A percentile compares a stretch with the other conserved stretches of the same genome.
These are phyloP conservation scores for Xenentodon cancila DNA, from an alignment of 2,797 vertebrate species.

Conservation along the genomic window DNA sequence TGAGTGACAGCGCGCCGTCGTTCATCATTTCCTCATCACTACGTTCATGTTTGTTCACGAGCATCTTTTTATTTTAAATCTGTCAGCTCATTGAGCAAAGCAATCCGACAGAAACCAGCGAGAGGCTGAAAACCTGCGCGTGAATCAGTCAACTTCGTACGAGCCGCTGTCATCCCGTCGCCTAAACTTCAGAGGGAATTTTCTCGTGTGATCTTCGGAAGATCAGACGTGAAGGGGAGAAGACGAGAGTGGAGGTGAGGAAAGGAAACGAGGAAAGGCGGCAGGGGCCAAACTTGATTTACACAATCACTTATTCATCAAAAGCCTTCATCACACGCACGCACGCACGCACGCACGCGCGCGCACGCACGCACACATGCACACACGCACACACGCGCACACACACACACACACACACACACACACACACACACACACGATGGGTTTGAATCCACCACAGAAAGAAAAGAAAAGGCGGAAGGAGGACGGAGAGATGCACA, in stretches of 20 bases:
- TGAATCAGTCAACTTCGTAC: background rate
- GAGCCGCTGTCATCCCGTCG: too few species aligned
- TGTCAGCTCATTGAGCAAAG: slow-evolving; percentile 1
- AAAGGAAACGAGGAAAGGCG: background rate
- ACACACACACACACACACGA: background rate
- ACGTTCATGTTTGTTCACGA: too few species aligned
- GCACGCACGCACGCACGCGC: too few species aligned
- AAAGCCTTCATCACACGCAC: slow-evolving; percentile 18
- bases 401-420: background rate
- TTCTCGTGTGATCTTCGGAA: slow-evolving; percentile 30
- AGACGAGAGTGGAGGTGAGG: background rate
- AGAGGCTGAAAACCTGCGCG: background rate
- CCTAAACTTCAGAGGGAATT: slow-evolving; percentile 51
- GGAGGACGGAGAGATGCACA: background rate
- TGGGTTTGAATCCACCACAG: background rate
- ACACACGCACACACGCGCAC: too few species aligned
- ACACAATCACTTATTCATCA: slow-evolving; percentile 62
- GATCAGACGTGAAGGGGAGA: slow-evolving; percentile 9
- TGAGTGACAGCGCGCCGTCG: too few species aligned
- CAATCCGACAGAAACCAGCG: background rate
- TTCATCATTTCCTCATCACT: too few species aligned
- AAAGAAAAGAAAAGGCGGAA: background rate
- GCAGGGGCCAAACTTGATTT: too few species aligned
- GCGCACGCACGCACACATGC: too few species aligned
- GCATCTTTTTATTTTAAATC: too few species aligned